Base-by-base conservation (phyloP, 2,888 invertebrate genomes). In the Aspidapion aeneum region DNA sequence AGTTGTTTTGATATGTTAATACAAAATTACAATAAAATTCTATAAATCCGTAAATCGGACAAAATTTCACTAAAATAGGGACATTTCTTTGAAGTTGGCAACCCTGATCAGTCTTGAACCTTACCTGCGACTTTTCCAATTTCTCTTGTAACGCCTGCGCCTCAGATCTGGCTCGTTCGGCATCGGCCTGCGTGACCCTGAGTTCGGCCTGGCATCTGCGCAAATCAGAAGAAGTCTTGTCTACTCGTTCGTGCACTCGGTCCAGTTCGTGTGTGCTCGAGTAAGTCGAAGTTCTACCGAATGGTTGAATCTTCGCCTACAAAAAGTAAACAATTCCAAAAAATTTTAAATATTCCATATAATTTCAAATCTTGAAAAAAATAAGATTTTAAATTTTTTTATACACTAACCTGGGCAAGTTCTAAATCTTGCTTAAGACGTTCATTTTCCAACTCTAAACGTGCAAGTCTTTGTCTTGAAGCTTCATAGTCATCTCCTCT, bases 401-500 rank as follows among this genome's bases (percentile, higher is more conserved):
- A n/a, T n/a, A n/a, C n/a, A n/a, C n/a, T n/a, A n/a, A n/a, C n/a
- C 55, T 70, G 66, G 64, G 70, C 66, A 65, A 75, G 66, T 78
- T 94, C 94, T 64, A 94, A 79, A 74, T 94, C 94, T 74, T 92
- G 90, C 76, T 90, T 89, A 66, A 96, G 85, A 65, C 95, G 85
- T 78, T 96, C 96, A 74, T 94, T 94, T 79, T 96, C 96, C 71
- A 96, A 83, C 78, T 96, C 96, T 18, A 94, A 83, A 71, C 94
- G 86, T 17, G 93, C 90, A 63, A 94, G 81, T 61, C 92, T 85
- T 77, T 94, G 94, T 74, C 91, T 88, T 16, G 91, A 90, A 65
- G 90, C 89, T 77, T 93, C 93, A 90, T 92, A 93, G 79, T 96
- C 96, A 63, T 91, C 91, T 17, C 92, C 93, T 69, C 93, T 93